Conservation (phyloP, 2,797 vertebrate species). For the Enteromius unitaeniatus region DNA sequence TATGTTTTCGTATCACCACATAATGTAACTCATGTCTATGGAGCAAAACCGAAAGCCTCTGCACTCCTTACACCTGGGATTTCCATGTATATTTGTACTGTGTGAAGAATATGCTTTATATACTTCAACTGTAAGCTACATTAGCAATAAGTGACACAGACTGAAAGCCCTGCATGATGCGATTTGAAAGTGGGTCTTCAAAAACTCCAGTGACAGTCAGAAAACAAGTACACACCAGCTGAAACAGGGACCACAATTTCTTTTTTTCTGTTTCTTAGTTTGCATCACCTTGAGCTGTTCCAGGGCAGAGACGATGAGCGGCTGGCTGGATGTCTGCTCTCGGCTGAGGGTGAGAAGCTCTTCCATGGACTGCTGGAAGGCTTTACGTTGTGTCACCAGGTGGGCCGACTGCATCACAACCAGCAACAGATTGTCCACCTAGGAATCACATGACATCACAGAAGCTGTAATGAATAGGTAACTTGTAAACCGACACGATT, state of each 20-base stretch:
- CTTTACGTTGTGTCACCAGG: constrained; percentile 89
- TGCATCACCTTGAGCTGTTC: constrained; percentile 91
- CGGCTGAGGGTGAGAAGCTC: constrained; percentile 88
- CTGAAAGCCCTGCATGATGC: constrained; percentile 11
- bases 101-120: neutral
- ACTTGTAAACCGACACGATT: neutral
- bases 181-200: constrained; percentile 43
- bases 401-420: constrained; percentile 95
- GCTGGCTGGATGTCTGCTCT: constrained; percentile 98
- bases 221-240: neutral
- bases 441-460: constrained; percentile 16
- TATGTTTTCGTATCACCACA: neutral
- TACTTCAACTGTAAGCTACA: neutral
- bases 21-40: neutral
- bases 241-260: neutral
- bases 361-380: constrained; percentile 92
- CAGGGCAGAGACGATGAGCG: constrained; percentile 90
- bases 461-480: neutral
- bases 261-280: neutral
- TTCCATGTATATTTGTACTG: neutral
- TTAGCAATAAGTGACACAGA: neutral
- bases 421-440: constrained; percentile 92
- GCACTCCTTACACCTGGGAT: neutral
- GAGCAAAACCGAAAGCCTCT: neutral
- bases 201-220: constrained; percentile 1